Base-by-base conservation (phyloP, 2,113 vertebrate species). In the Thunnus thynnus region DNA sequence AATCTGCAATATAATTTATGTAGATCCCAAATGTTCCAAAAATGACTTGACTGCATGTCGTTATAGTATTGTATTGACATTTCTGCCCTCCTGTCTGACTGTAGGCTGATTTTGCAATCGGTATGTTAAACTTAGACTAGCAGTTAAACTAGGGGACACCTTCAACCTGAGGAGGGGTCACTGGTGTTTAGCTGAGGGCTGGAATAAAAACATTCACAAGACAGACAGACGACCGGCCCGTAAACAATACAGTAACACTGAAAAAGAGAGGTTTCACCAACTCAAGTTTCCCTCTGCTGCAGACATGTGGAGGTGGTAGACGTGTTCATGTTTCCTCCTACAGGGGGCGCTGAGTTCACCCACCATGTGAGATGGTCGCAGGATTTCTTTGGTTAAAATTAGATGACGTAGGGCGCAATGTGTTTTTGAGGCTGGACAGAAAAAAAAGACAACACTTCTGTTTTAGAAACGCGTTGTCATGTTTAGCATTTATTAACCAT, bases 381-480 rank as follows among this genome's bases (percentile, higher is more conserved):
- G 11, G 18, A 2, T 72, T 32, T 78, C 27, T 9, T 72, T 66
- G 64, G 63, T 64, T 52, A 3, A 11, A 5, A 8, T 12, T 13
- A 32, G 46, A 17, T 85, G 66, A 88, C 80, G 68, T 54, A 55
- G 12, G 3, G 20, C 16, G 12, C 46, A 3, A 13, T 48, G 10
- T 55, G 60, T 67, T 57, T 63, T 57, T 18, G 17, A 78, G 69
- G 63, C 20, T 62, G 51, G 27, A 18, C 5, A 12, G 9, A 20
- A 47, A 56, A 52, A 52, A 50, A 30, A 18, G 1, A 18, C 30
- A 55, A 41, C 47, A 32, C 7, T 47, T 62, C 14, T 18, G n/a
- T 27, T 14, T 41, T 5, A 72, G n/a, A 70, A 88, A 48, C 51
- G 75, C 75, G 30, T 47, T 13, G 80, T 87, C 83, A 83, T 76